phyloP scores from a whole-genome alignment of 2,888 invertebrate genomes.

The Polia nebulosa region DNA sequence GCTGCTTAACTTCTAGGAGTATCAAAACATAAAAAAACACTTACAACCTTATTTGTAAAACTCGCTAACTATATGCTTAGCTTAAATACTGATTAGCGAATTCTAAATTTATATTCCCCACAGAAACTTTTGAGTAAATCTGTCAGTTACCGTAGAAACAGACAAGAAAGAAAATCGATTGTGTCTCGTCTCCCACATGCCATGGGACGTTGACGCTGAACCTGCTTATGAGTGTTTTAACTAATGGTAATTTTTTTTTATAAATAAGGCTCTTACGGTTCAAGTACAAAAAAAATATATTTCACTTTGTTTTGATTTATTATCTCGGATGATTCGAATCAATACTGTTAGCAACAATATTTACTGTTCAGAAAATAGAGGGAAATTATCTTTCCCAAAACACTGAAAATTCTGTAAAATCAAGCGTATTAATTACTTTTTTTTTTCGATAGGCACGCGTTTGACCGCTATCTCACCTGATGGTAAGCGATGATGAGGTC shows the following conservation, averaged over 20 bases:
- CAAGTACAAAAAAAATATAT: conserved; percentile 1
- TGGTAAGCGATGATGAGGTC: no score
- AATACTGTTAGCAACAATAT: background rate
- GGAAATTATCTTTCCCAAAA: background rate
- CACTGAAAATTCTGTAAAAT: background rate
- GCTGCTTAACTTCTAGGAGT: conserved; percentile 22
- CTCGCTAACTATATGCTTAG: no score
- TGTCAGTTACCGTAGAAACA: no score
- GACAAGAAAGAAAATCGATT: no score
- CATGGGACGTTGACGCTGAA: no score
- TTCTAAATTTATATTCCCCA: background rate
- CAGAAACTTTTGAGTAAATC: no score
- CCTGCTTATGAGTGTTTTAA: background rate
- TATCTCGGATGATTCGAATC: background rate
- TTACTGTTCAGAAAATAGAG: background rate
- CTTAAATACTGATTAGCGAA: background rate
- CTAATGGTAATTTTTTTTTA: background rate
- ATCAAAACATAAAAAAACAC: conserved; percentile 16
- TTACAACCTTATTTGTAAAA: no score
- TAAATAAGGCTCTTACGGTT: background rate
- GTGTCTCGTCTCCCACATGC: no score
- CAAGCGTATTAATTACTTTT: conserved; percentile 23
- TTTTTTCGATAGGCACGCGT: no score
- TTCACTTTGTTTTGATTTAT: conserved; percentile 11
- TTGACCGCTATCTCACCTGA: no score